A percentile compares a stretch with the other conserved stretches of the same genome.
phyloP scores from a whole-genome alignment of 2,797 vertebrate genomes.

The Ceryle rudis region DNA sequence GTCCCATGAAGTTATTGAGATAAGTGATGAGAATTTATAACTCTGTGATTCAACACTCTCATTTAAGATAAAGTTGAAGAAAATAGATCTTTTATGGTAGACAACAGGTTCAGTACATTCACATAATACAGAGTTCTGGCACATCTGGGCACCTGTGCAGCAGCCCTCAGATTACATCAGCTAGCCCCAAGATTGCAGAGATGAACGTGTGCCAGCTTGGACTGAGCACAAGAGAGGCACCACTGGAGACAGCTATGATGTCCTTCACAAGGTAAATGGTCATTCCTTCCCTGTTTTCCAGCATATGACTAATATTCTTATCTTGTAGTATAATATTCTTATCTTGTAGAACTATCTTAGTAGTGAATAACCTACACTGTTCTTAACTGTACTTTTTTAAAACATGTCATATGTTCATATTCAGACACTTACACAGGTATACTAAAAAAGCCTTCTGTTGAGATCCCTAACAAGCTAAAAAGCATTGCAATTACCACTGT shows the following conservation, averaged over 20 bases:
- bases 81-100: background rate
- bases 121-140: background rate
- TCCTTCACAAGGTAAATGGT: background rate
- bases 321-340: too few species aligned
- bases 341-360: background rate
- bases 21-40: background rate
- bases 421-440: background rate
- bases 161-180: background rate
- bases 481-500: background rate
- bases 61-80: background rate
- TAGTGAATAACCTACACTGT: background rate
- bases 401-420: background rate
- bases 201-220: background rate
- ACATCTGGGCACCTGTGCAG: fast-evolving
- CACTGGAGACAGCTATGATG: background rate
- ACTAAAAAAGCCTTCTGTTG: background rate
- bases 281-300: background rate
- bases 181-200: background rate
- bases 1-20: background rate
- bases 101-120: background rate
- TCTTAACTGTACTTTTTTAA: background rate
- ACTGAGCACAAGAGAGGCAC: background rate
- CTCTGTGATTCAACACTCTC: background rate
- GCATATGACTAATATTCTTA: background rate
- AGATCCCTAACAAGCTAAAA: background rate